Evolutionary conservation across 1,140 invertebrate genomes (phyloP), one percentile per base, ranked within the genome.

Genomic region (Drosophila suzukii): DNA sequence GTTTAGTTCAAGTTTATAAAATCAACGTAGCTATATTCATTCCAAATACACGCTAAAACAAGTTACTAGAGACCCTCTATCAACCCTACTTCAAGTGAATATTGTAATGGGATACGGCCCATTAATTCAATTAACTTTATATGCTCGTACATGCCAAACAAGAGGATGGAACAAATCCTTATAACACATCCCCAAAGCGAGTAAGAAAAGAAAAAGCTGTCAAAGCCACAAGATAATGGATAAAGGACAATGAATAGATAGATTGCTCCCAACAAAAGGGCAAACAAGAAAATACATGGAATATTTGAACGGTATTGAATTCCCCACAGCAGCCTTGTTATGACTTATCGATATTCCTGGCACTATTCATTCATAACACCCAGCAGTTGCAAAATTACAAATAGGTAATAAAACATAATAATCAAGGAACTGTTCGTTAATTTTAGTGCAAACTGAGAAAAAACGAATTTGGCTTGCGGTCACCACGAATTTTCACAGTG

Each of bases 71-170:
- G 11, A 5, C 4, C 20, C 6, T 32, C 27, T 1, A 7, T 6
- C 8, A 61, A 47, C 27, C 20, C n/a, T 34, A 11, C 24, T 13
- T 0, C 12, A 15, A 41, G 27, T 46, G 20, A 10, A 41, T 39
- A 55, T 13, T 66, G 82, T 62, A 86, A 86, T 55, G 34, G 32
- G 62, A 86, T 86, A 75, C 63, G 39, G 5, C 38, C 71, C 75
- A 88, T 86, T 79, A 78, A 86, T 82, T 86, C 79, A 86, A 86
- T 88, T 82, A 86, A 88, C 71, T 70, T 55, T 66, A 57, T 63
- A 17, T 58, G 15, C 44, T 58, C 32, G 24, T 47, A 20, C 32
- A 27, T 30, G 20, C 8, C n/a, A 27, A 11, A 43, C 3, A 43
- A 43, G 36, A 30, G 46, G 34, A 54, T 61, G 41, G 39, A 50